Conservation (phyloP, 37 sponge, comb jelly and placozoan genomes). For the Mnemiopsis leidyi region DNA sequence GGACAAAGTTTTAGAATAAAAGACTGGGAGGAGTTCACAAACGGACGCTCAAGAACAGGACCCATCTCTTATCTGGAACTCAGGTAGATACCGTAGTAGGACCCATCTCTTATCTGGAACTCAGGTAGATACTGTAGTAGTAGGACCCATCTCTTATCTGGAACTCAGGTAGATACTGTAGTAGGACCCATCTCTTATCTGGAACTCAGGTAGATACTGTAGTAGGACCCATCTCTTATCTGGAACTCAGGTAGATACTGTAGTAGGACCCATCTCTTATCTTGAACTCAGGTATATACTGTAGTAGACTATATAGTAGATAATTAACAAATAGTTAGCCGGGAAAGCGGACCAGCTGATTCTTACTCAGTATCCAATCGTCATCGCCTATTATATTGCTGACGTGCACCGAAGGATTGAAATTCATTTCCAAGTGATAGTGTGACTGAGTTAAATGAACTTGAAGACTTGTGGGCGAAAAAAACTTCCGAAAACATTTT, state of each 20-base stretch:
- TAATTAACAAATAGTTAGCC: no score
- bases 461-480: no score
- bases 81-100: no score
- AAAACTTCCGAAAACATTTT: no score
- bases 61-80: constrained; percentile 3
- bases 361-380: no score
- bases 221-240: not conserved
- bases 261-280: not conserved
- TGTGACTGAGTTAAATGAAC: no score
- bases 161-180: constrained; percentile 53
- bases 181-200: not conserved
- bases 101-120: not conserved
- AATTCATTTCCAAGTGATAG: no score
- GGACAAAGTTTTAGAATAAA: constrained; percentile 30
- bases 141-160: not conserved
- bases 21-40: constrained; percentile 24
- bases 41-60: not conserved
- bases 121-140: no score
- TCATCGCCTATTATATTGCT: no score
- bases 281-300: constrained; percentile 20
- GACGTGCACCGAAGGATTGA: no score
- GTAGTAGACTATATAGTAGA: no score
- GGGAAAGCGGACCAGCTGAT: no score
- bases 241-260: constrained; percentile 49
- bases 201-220: constrained; percentile 21